Conservation (phyloP, 2,797 vertebrate genomes). For the Pangasius mekongensis region DNA sequence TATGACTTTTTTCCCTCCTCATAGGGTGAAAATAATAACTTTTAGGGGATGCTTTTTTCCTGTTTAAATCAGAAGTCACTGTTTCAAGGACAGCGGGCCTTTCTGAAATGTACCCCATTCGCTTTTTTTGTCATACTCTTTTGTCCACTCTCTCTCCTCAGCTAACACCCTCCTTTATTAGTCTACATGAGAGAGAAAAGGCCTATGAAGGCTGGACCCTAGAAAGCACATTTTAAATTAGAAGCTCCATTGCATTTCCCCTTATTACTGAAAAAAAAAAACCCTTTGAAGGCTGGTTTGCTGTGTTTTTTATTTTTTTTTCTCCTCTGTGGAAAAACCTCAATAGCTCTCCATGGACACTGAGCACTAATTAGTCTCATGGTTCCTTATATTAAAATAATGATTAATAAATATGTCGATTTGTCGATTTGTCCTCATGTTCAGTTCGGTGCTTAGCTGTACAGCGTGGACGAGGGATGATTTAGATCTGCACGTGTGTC, state of each 20-base stretch:
- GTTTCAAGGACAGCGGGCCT: slow-evolving; percentile 41
- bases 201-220: slow-evolving; percentile 33
- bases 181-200: slow-evolving; percentile 40
- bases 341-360: slow-evolving; percentile 17
- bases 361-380: slow-evolving; percentile 31
- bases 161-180: slow-evolving; percentile 47
- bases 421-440: background rate
- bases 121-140: slow-evolving; percentile 9
- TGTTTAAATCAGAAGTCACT: slow-evolving; percentile 43
- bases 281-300: slow-evolving; percentile 47
- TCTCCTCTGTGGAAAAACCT: slow-evolving; percentile 27
- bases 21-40: slow-evolving; percentile 56
- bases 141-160: slow-evolving; percentile 31
- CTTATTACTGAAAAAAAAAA: slow-evolving; percentile 25
- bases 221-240: slow-evolving; percentile 45
- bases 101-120: slow-evolving; percentile 33
- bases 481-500: slow-evolving; percentile 16
- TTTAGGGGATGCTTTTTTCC: slow-evolving; percentile 48
- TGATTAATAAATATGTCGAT: slow-evolving; percentile 19
- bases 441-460: background rate
- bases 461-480: background rate
- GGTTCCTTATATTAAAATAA: slow-evolving; percentile 26
- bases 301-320: background rate
- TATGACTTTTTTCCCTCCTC: slow-evolving; percentile 41
- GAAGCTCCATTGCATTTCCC: slow-evolving; percentile 38